These are phyloP conservation scores for Cataglyphis hispanica DNA, from an alignment of 1,140 invertebrate species.

Conservation along the genomic window DNA sequence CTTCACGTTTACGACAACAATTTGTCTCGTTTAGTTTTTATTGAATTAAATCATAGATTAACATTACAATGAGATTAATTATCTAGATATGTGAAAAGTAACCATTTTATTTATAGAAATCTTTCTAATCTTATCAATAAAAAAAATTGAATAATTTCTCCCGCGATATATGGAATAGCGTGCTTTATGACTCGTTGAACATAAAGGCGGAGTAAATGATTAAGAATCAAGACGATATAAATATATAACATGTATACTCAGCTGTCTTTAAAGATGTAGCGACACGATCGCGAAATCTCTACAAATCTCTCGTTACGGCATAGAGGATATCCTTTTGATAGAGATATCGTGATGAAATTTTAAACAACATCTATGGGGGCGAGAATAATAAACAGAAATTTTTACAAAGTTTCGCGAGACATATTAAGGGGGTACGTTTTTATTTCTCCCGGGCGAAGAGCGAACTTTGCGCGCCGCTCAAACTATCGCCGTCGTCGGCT, in stretches of 20 bases:
- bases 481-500: neutral
- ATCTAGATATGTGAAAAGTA: neutral
- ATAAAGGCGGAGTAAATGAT: neutral
- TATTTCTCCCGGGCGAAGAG: slow-evolving; percentile 40
- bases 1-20: neutral
- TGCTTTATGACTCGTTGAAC: neutral
- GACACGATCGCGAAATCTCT: neutral
- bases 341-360: slow-evolving; percentile 40
- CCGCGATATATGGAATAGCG: neutral
- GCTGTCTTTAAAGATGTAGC: neutral
- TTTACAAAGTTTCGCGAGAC: slow-evolving; percentile 54
- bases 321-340: slow-evolving; percentile 22
- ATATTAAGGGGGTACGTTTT: slow-evolving; percentile 38
- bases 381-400: slow-evolving; percentile 54
- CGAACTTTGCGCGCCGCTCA: slow-evolving; percentile 15
- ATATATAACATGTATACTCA: neutral
- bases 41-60: neutral
- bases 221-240: neutral
- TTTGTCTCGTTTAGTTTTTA: no score
- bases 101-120: neutral
- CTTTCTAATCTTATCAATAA: neutral
- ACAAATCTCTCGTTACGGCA: slow-evolving; percentile 39
- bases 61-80: neutral
- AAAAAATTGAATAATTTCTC: neutral
- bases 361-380: slow-evolving; percentile 25